Base-by-base conservation (phyloP, 2,888 invertebrate species). In the Cantharis lateralis region DNA sequence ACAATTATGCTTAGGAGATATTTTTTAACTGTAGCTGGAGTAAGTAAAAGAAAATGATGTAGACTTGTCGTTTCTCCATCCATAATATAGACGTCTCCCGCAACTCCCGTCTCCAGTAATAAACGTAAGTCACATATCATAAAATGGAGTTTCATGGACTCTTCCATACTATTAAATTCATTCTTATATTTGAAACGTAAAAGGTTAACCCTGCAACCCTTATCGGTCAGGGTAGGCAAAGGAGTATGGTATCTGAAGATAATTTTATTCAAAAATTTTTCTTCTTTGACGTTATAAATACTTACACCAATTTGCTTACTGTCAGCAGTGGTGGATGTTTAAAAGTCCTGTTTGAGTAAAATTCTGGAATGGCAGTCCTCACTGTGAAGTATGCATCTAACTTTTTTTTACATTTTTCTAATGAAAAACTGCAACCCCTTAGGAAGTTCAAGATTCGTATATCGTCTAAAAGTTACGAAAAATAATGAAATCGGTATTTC, bases 321-420 rank as follows among this genome's bases (percentile, higher is more conserved):
- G 93, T 92, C 83, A 91, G 91, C n/a, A 95, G 87, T 83, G 95
- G 94, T 0, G 94, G 93, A 68, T 92, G 91, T 11, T 89, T 91
- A 79, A 95, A 91, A 84, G 95, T 95, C 79, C 95, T 91, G 86
- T 95, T 93, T 75, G 90, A 89, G 87, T 95, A 96, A 88, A 96
- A 94, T 86, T 96, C 95, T 0, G 96, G 96, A 48, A 94, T 92
- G 0, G 95, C 94, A 7, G 93, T 91, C 18, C 95, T 91, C 94
- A 95, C 95, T 11, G 96, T 95, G 87, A 95, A 95, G 88, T 95
- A 96, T 94, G 95, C 95, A 87, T 96, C 96, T 85, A 96, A 88
- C 88, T 96, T 96, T 85, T 92, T 92, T 89, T 96, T 96, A 87
- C 94, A 93, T 89, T 95, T 95, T 88, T 96, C 95, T 86, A 96